Percentiles rank a stretch among this genome's conserved stretches.
These are phyloP conservation scores for Melinaea menophilus DNA, from an alignment of 2,888 invertebrate genomes.

Conservation along the genomic window DNA sequence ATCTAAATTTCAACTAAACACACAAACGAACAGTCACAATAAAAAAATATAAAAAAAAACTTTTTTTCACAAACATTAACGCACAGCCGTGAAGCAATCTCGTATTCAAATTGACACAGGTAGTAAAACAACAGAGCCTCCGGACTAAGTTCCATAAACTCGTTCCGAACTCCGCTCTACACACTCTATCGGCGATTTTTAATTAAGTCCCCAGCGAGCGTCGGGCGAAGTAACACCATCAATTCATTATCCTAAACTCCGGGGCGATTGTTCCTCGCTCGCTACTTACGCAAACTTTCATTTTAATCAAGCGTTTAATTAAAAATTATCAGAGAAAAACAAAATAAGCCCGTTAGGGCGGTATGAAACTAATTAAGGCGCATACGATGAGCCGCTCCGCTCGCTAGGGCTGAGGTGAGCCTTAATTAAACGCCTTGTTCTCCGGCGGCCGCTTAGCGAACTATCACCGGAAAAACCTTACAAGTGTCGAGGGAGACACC, in stretches of 20 bases:
- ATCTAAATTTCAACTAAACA: slow-evolving; percentile 15
- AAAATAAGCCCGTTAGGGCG: slow-evolving; percentile 77
- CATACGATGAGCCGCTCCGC: slow-evolving; percentile 71
- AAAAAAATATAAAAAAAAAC: slow-evolving; percentile 26
- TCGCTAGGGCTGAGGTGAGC: slow-evolving; percentile 65
- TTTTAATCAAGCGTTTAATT: slow-evolving; percentile 79
- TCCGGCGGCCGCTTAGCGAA: slow-evolving; percentile 62
- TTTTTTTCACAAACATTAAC: slow-evolving; percentile 41
- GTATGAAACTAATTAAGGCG: slow-evolving; percentile 76
- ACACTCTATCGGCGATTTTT: slow-evolving; percentile 78
- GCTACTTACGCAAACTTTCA: slow-evolving; percentile 79
- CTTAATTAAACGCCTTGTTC: slow-evolving; percentile 73
- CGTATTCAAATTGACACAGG: slow-evolving; percentile 75
- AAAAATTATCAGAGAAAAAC: slow-evolving; percentile 79
- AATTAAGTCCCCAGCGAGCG: slow-evolving; percentile 75
- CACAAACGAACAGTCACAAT: slow-evolving; percentile 14
- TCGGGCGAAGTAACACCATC: slow-evolving; percentile 76
- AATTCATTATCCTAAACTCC: slow-evolving; percentile 79
- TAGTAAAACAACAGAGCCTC: slow-evolving; percentile 73
- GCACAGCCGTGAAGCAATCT: slow-evolving; percentile 57
- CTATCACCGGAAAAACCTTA: slow-evolving; percentile 65
- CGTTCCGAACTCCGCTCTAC: slow-evolving; percentile 74
- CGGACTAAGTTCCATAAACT: slow-evolving; percentile 74
- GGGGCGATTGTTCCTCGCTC: slow-evolving; percentile 76
- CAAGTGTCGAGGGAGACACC: slow-evolving; percentile 51